phyloP scores from a whole-genome alignment of 37 sponge, comb jelly and placozoan genomes.

The Corticium candelabrum region DNA sequence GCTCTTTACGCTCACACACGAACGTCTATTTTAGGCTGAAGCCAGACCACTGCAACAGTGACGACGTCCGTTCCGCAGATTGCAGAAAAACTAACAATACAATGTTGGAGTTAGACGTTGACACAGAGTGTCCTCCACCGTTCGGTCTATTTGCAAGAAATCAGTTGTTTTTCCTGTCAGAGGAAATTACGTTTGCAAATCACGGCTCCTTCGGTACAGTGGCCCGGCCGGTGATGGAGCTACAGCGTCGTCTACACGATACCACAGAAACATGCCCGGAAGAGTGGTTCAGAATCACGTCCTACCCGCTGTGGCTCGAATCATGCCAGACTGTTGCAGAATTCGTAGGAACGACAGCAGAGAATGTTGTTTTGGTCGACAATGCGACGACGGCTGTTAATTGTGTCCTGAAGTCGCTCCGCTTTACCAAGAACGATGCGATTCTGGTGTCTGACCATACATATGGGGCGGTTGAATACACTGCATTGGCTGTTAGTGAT shows the following conservation, averaged over 20 bases:
- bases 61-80: no score
- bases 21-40: no score
- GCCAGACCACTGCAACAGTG: no score
- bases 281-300: constrained; percentile 19
- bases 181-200: constrained; percentile 20
- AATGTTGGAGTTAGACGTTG: no score
- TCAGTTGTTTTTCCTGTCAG: constrained; percentile 11
- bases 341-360: constrained; percentile 10
- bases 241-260: not conserved
- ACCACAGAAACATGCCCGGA: constrained; percentile 27
- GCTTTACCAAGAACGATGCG: constrained; percentile 10
- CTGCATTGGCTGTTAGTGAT: constrained; percentile 21
- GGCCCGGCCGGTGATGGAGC: constrained; percentile 19
- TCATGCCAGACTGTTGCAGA: constrained; percentile 12
- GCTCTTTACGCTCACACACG: no score
- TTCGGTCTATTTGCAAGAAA: not conserved
- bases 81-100: no score
- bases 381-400: constrained; percentile 39
- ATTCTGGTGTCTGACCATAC: constrained; percentile 25
- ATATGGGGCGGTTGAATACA: constrained; percentile 20
- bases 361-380: constrained; percentile 35
- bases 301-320: not conserved
- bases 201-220: constrained; percentile 50
- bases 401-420: constrained; percentile 20
- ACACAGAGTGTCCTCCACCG: no score